Conservation (phyloP, 1,140 invertebrate species). For the Drosophila nikananu region DNA sequence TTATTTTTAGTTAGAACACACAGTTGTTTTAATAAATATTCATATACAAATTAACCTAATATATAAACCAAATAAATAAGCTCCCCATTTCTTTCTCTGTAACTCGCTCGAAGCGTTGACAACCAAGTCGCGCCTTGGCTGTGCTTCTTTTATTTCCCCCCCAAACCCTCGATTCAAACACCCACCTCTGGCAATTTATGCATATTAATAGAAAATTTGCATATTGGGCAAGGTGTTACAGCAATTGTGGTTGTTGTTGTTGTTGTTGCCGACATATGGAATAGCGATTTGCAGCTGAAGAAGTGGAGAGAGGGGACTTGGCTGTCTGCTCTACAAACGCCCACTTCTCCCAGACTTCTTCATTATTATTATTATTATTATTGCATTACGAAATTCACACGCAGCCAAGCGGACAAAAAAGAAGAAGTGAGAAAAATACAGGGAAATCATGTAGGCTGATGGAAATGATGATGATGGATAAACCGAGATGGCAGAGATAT, state of each 20-base stretch:
- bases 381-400: constrained; percentile 60
- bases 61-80: no score
- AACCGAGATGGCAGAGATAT: constrained; percentile 11
- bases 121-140: constrained; percentile 62
- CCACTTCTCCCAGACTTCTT: constrained; percentile 39
- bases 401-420: constrained; percentile 37
- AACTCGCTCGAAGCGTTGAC: constrained; percentile 27
- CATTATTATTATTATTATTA: constrained; percentile 44
- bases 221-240: constrained; percentile 73
- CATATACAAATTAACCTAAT: not conserved
- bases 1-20: not conserved
- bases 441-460: constrained; percentile 43
- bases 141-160: constrained; percentile 18
- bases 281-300: constrained; percentile 4
- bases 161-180: not conserved
- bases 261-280: constrained; percentile 17
- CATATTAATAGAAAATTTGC: constrained; percentile 80
- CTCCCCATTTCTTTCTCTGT: constrained; percentile 1
- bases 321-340: constrained; percentile 36
- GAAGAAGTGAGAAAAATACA: constrained; percentile 12
- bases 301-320: not conserved
- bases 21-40: not conserved
- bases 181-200: constrained; percentile 63
- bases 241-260: constrained; percentile 33
- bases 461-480: constrained; percentile 37